phyloP scores from a whole-genome alignment of 92 coral and sea anemone species.

The Plumapathes pennacea region DNA sequence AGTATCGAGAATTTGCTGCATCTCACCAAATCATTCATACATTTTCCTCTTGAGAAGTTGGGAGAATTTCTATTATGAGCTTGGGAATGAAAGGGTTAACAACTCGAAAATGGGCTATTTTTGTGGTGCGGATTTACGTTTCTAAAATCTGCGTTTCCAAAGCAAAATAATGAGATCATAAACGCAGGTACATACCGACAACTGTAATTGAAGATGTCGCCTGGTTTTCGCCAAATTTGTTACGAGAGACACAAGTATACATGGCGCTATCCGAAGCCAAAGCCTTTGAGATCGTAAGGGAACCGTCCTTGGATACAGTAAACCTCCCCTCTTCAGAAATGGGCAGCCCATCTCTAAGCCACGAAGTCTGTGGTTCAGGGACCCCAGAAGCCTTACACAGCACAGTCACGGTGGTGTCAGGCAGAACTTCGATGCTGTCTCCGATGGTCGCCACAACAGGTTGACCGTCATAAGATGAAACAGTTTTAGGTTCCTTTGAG shows the following conservation, averaged over 20 bases:
- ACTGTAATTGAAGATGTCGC: slow-evolving; percentile 32
- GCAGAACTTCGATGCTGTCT: slow-evolving; percentile 53
- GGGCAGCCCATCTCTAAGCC: slow-evolving; percentile 46
- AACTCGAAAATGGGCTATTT: too few relatives aligned
- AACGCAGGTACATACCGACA: slow-evolving; percentile 35
- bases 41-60: too few relatives aligned
- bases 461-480: slow-evolving; percentile 22
- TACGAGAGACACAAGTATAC: slow-evolving; percentile 50
- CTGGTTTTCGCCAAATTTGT: slow-evolving; percentile 36
- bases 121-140: too few relatives aligned
- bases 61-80: too few relatives aligned
- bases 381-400: slow-evolving; percentile 53
- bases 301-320: slow-evolving; percentile 29
- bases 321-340: slow-evolving; percentile 8
- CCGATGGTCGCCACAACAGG: slow-evolving; percentile 40
- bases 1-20: too few relatives aligned
- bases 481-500: slow-evolving; percentile 13
- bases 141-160: too few relatives aligned
- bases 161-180: too few relatives aligned
- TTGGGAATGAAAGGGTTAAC: too few relatives aligned
- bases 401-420: slow-evolving; percentile 29
- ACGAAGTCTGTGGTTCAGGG: slow-evolving; percentile 42
- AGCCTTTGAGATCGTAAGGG: slow-evolving; percentile 24
- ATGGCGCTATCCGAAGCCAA: slow-evolving; percentile 7
- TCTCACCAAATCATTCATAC: too few relatives aligned